These are phyloP conservation scores for Drosophila pegasa DNA, from an alignment of 2,888 invertebrate genomes.

Conservation along the genomic window DNA sequence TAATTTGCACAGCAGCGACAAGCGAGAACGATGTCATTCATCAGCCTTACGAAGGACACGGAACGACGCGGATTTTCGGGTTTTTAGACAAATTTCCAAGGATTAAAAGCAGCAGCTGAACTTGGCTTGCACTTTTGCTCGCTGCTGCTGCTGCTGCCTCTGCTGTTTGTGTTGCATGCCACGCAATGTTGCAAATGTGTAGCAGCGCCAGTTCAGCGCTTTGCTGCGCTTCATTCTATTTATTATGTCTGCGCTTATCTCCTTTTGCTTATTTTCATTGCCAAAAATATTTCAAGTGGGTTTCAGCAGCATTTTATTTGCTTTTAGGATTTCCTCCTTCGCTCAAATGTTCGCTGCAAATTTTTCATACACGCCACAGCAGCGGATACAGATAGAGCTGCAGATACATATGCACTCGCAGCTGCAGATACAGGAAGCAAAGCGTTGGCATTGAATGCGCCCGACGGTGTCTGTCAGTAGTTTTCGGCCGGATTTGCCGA, in stretches of 20 bases:
- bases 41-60: constrained; percentile 61
- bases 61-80: constrained; percentile 38
- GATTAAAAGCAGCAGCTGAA: constrained; percentile 53
- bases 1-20: constrained; percentile 78
- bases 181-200: constrained; percentile 53
- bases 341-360: constrained; percentile 56
- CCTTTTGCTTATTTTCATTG: constrained; percentile 61
- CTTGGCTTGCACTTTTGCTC: constrained; percentile 26
- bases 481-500: constrained; percentile 38
- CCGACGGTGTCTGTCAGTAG: constrained; percentile 44
- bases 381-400: constrained; percentile 16
- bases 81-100: constrained; percentile 71
- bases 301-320: constrained; percentile 70
- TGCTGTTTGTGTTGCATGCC: constrained; percentile 27
- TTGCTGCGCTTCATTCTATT: constrained; percentile 75
- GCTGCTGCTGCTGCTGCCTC: constrained; percentile 15
- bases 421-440: constrained; percentile 54
- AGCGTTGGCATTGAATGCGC: constrained; percentile 48
- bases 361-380: constrained; percentile 49
- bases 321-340: constrained; percentile 60
- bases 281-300: constrained; percentile 79
- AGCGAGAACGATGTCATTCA: constrained; percentile 58
- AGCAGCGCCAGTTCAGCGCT: constrained; percentile 65
- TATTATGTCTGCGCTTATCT: constrained; percentile 65
- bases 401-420: constrained; percentile 25